These are phyloP conservation scores for Prunella fulvescens DNA, from an alignment of 2,113 vertebrate genomes.

Conservation along the genomic window DNA sequence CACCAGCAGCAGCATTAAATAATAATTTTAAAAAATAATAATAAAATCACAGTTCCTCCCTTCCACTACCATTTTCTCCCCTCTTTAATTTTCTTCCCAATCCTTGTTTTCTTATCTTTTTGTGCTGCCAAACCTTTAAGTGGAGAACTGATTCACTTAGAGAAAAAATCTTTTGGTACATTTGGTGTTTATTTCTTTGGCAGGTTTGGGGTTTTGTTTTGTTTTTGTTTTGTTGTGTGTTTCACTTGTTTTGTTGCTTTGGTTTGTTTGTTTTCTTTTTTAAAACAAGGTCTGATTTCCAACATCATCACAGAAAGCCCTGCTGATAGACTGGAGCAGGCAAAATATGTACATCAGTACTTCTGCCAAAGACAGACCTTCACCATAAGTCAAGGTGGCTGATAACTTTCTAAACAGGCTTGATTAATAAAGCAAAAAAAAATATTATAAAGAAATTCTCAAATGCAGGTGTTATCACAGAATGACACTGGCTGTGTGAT, in stretches of 20 bases:
- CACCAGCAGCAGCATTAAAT: neutral
- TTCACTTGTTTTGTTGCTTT: neutral
- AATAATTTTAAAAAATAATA: neutral
- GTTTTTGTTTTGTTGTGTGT: neutral
- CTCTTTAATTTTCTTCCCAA: neutral
- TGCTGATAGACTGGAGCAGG: neutral
- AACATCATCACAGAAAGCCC: neutral
- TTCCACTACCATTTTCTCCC: neutral
- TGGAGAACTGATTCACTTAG: neutral
- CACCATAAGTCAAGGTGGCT: slow-evolving; percentile 52
- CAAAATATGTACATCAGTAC: neutral
- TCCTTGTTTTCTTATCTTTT: neutral
- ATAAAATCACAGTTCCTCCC: neutral
- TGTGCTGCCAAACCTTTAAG: neutral
- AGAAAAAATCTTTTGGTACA: neutral
- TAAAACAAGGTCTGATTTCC: neutral
- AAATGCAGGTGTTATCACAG: slow-evolving; percentile 23
- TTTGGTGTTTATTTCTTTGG: neutral
- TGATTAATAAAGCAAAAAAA: slow-evolving; percentile 44
- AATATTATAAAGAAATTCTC: neutral
- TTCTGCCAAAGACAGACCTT: slow-evolving; percentile 21
- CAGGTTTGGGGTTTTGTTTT: neutral
- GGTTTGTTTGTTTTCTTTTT: neutral
- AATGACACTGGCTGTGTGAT: slow-evolving; percentile 23
- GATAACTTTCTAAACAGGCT: slow-evolving; percentile 39